phyloP scores from a whole-genome alignment of 92 coral and sea anemone genomes.

The Umimayanthus kanabou region DNA sequence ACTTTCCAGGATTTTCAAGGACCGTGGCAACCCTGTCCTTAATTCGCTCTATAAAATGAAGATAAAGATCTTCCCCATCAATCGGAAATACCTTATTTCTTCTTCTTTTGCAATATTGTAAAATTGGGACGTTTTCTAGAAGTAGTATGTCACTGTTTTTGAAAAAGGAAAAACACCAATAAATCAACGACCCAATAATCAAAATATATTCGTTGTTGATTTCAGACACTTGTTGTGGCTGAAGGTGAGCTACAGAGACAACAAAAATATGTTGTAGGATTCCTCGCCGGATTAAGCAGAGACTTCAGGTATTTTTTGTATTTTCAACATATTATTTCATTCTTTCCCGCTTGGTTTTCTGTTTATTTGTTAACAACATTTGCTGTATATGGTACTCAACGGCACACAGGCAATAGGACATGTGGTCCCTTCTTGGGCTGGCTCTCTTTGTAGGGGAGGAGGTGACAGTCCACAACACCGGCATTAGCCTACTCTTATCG shows the following conservation, averaged over 20 bases:
- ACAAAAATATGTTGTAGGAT: slow-evolving; percentile 92
- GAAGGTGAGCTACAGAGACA: slow-evolving; percentile 97
- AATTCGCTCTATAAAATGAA: no score
- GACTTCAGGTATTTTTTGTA: slow-evolving; percentile 73
- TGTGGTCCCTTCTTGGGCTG: no score
- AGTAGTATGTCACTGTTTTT: neutral
- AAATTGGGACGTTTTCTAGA: neutral
- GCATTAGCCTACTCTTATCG: no score
- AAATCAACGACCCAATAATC: neutral
- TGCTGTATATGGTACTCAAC: no score
- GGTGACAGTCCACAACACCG: no score
- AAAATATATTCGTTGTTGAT: neutral
- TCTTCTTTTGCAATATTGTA: neutral
- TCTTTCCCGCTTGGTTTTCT: neutral
- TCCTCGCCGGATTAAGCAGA: slow-evolving; percentile 84
- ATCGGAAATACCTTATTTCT: neutral
- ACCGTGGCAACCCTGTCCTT: no score
- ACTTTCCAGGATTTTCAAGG: no score
- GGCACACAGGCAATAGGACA: no score
- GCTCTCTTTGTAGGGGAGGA: no score
- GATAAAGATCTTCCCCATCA: neutral
- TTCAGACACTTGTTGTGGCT: slow-evolving; percentile 86
- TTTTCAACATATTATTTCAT: neutral
- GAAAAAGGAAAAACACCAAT: neutral
- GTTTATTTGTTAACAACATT: neutral